A percentile compares a stretch with the other conserved stretches of the same genome.
Conservation (phyloP, 2,797 vertebrate genomes). For the Morus bassanus region DNA sequence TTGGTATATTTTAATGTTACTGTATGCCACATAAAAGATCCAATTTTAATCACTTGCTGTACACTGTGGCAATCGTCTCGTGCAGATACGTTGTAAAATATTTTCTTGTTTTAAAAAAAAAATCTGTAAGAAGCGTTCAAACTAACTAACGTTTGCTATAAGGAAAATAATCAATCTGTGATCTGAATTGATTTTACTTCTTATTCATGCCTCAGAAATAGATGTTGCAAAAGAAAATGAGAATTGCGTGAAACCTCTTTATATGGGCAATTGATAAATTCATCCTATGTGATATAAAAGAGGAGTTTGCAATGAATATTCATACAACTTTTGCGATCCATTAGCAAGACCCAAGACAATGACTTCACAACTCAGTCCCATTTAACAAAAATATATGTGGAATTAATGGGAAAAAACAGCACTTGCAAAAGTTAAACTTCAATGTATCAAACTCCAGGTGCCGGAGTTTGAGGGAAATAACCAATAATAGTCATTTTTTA, state of each 20-base stretch:
- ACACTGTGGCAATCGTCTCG: not conserved
- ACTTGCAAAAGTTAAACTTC: constrained; percentile 79
- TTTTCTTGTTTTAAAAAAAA: constrained; percentile 22
- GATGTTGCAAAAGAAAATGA: constrained; percentile 64
- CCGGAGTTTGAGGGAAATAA: constrained; percentile 81
- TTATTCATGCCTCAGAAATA: constrained; percentile 61
- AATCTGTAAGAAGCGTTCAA: constrained; percentile 52
- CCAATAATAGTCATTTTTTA: constrained; percentile 86
- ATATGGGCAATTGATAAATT: constrained; percentile 70
- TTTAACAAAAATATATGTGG: constrained; percentile 68
- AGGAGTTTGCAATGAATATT: constrained; percentile 76
- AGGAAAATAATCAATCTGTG: constrained; percentile 63
- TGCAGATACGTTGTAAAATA: constrained; percentile 40
- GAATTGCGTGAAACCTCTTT: constrained; percentile 51
- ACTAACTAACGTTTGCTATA: constrained; percentile 61
- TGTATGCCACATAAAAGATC: not conserved
- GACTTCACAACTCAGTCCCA: constrained; percentile 61
- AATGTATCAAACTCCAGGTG: constrained; percentile 84
- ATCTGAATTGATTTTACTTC: constrained; percentile 61
- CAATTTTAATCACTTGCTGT: constrained; percentile 40
- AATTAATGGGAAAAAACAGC: constrained; percentile 69
- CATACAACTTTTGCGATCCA: constrained; percentile 70
- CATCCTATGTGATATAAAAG: constrained; percentile 62
- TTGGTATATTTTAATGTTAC: constrained; percentile 10
- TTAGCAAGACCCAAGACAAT: constrained; percentile 74